Conservation (phyloP, 2,888 invertebrate species). For the Heliconius erato region DNA sequence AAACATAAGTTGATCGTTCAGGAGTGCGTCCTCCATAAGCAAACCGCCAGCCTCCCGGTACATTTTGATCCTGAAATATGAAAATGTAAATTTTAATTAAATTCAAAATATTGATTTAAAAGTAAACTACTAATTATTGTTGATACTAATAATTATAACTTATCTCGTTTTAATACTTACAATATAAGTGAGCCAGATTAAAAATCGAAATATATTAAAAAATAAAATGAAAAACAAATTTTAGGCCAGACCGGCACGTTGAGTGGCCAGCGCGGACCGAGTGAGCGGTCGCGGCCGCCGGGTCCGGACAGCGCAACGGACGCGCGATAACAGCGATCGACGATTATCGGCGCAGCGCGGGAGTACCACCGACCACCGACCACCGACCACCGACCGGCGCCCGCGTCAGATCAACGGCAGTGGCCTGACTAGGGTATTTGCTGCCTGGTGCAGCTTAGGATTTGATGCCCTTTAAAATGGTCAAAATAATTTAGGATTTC, state of each 20-base stretch:
- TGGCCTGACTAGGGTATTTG: too few species aligned
- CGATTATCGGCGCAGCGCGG: constrained; percentile 68
- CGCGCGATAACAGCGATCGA: constrained; percentile 79
- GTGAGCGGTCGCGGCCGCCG: constrained; percentile 68
- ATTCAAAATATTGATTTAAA: background rate
- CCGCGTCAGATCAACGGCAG: constrained; percentile 25
- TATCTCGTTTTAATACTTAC: background rate
- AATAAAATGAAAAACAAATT: constrained; percentile 1
- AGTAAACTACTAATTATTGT: too few species aligned
- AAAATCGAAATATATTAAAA: background rate
- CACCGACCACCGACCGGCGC: background rate
- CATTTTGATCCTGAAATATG: constrained; percentile 68
- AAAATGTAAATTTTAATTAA: constrained; percentile 8
- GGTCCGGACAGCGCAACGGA: constrained; percentile 76
- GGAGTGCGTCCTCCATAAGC: constrained; percentile 71
- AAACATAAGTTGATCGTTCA: constrained; percentile 75
- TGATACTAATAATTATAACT: too few species aligned
- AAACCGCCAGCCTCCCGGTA: constrained; percentile 69
- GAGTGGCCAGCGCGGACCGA: constrained; percentile 70
- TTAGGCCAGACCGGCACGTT: constrained; percentile 64
- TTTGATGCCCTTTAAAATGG: too few species aligned
- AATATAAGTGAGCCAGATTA: constrained; percentile 5
- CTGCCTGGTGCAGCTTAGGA: too few species aligned
- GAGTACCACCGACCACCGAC: constrained; percentile 7
- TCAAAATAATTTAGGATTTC: too few species aligned